A percentile compares a stretch with the other conserved stretches of the same genome.
phyloP scores from a whole-genome alignment of 2,888 invertebrate genomes.

The Hypolimnas misippus region DNA sequence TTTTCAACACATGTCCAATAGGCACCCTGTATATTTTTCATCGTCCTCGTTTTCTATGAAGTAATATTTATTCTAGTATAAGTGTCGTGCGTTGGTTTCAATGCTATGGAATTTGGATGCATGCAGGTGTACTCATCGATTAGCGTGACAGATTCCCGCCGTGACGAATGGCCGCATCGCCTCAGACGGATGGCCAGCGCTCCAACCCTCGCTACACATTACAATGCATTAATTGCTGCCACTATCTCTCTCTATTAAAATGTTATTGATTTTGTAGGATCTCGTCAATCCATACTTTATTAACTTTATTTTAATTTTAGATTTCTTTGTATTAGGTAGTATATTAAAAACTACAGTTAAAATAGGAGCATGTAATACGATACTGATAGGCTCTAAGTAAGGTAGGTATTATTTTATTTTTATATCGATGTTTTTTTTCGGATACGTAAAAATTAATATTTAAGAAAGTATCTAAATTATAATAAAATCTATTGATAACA shows the following conservation, averaged over 20 bases:
- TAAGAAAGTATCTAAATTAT: too few species aligned
- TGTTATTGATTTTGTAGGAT: constrained; percentile 9
- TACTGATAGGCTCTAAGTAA: too few species aligned
- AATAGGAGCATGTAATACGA: too few species aligned
- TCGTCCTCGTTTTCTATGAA: too few species aligned
- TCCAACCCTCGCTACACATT: constrained; percentile 54
- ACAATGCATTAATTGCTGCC: constrained; percentile 67
- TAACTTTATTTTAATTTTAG: background rate
- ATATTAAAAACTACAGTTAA: too few species aligned
- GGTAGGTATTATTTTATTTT: too few species aligned
- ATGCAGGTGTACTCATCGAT: constrained; percentile 71
- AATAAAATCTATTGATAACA: too few species aligned
- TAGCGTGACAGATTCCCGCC: constrained; percentile 70
- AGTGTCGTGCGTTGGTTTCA: constrained; percentile 2
- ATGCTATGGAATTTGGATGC: constrained; percentile 37
- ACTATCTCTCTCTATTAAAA: constrained; percentile 49
- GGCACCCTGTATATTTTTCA: too few species aligned
- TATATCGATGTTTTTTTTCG: too few species aligned
- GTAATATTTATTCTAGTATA: too few species aligned
- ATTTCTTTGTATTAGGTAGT: background rate
- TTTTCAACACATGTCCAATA: too few species aligned
- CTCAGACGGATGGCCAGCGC: constrained; percentile 65
- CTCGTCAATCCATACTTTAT: background rate
- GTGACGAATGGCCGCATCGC: constrained; percentile 70
- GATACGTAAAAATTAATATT: too few species aligned